Conservation (phyloP, 1,140 invertebrate species). For the Drosophila saltans region DNA sequence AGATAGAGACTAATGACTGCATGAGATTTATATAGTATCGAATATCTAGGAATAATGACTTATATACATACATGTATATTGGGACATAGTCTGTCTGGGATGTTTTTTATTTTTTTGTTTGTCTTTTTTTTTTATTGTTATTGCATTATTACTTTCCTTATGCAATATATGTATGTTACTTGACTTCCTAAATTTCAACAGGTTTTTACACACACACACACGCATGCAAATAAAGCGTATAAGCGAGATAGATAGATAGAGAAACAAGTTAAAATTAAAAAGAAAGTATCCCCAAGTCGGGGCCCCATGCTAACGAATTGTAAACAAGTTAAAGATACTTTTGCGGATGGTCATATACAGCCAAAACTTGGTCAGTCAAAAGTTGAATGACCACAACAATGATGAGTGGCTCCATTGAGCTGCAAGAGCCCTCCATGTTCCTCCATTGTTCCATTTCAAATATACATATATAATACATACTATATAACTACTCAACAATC, state of each 20-base stretch:
- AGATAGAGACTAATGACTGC: too few relatives aligned
- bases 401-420: constrained; percentile 19
- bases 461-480: too few relatives aligned
- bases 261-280: constrained; percentile 73
- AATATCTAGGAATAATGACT: too few relatives aligned
- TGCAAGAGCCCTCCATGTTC: not conserved
- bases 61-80: too few relatives aligned
- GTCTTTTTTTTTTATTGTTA: too few relatives aligned
- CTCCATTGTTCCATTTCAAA: too few relatives aligned
- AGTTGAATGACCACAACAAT: constrained; percentile 68
- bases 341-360: constrained; percentile 3
- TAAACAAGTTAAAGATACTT: constrained; percentile 52
- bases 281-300: constrained; percentile 58
- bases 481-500: not conserved
- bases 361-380: constrained; percentile 53
- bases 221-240: not conserved
- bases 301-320: constrained; percentile 47
- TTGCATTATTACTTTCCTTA: constrained; percentile 2
- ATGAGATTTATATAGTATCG: too few relatives aligned
- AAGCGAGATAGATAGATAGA: not conserved
- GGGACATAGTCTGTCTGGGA: too few relatives aligned
- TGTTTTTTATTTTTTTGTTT: too few relatives aligned
- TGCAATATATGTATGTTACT: constrained; percentile 1
- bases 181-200: constrained; percentile 14
- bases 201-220: constrained; percentile 4